These are phyloP conservation scores for Drosophila setifemur DNA, from an alignment of 1,140 invertebrate species.

Conservation along the genomic window DNA sequence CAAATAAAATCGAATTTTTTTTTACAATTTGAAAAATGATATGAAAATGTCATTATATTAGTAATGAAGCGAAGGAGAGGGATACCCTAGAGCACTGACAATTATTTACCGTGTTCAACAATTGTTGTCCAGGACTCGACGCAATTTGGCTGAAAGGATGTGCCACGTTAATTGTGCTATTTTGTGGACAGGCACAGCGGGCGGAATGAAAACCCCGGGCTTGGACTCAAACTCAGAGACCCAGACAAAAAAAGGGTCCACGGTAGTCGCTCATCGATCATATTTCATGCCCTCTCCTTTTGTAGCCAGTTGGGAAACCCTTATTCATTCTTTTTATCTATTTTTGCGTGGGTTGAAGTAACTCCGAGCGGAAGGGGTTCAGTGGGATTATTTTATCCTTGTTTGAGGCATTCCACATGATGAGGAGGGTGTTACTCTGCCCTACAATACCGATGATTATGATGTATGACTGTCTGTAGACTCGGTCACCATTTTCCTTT, in stretches of 20 bases:
- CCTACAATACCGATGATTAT: slow-evolving; percentile 53
- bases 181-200: slow-evolving; percentile 78
- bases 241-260: slow-evolving; percentile 7
- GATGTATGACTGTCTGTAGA: slow-evolving; percentile 68
- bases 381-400: slow-evolving; percentile 4
- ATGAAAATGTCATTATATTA: slow-evolving; percentile 79
- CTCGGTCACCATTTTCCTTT: slow-evolving; percentile 1
- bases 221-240: background rate
- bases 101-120: slow-evolving; percentile 80
- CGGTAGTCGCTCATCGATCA: slow-evolving; percentile 71
- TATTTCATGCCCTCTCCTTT: slow-evolving; percentile 71
- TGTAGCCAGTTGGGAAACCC: slow-evolving; percentile 60
- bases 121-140: slow-evolving; percentile 60
- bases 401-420: slow-evolving; percentile 39
- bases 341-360: slow-evolving; percentile 50
- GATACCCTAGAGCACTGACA: slow-evolving; percentile 58
- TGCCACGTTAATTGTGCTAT: slow-evolving; percentile 80
- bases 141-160: slow-evolving; percentile 78
- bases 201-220: slow-evolving; percentile 14
- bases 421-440: slow-evolving; percentile 57
- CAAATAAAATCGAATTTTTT: slow-evolving; percentile 44
- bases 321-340: slow-evolving; percentile 48
- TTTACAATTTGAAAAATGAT: slow-evolving; percentile 78
- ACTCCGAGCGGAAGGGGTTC: slow-evolving; percentile 40
- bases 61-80: slow-evolving; percentile 41